Percentiles rank a stretch among this genome's conserved stretches.
These are phyloP conservation scores for Bufo bufo DNA, from an alignment of 2,113 vertebrate species.

Conservation along the genomic window DNA sequence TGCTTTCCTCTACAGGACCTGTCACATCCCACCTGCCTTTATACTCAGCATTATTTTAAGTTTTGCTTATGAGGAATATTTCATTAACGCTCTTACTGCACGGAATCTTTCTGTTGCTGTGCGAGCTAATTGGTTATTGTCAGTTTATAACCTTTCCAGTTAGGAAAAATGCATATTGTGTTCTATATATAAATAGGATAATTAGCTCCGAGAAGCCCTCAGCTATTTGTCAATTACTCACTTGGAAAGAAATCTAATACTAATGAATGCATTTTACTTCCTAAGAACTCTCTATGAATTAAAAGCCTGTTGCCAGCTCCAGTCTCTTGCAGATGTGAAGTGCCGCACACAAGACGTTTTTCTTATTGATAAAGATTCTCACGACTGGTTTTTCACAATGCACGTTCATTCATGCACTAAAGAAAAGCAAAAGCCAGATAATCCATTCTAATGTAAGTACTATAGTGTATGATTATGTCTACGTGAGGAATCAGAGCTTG, in stretches of 20 bases:
- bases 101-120: background rate
- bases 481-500: no score
- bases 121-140: slow-evolving; percentile 36
- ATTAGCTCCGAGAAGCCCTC: slow-evolving; percentile 26
- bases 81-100: background rate
- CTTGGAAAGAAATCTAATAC: slow-evolving; percentile 36
- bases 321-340: background rate
- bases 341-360: background rate
- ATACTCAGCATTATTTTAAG: no score
- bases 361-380: background rate
- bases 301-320: slow-evolving; percentile 12
- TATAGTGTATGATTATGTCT: no score
- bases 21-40: background rate
- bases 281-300: slow-evolving; percentile 24
- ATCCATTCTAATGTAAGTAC: background rate
- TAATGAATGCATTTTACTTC: slow-evolving; percentile 44
- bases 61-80: background rate
- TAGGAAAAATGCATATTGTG: slow-evolving; percentile 27
- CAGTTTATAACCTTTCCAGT: slow-evolving; percentile 25
- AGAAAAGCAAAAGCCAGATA: background rate
- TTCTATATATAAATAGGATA: slow-evolving; percentile 39
- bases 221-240: slow-evolving; percentile 30
- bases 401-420: slow-evolving; percentile 6
- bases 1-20: background rate
- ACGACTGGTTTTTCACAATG: background rate